Evolutionary conservation across 2,113 vertebrate species (phyloP).

Genomic region (Megaceryle maxima): DNA sequence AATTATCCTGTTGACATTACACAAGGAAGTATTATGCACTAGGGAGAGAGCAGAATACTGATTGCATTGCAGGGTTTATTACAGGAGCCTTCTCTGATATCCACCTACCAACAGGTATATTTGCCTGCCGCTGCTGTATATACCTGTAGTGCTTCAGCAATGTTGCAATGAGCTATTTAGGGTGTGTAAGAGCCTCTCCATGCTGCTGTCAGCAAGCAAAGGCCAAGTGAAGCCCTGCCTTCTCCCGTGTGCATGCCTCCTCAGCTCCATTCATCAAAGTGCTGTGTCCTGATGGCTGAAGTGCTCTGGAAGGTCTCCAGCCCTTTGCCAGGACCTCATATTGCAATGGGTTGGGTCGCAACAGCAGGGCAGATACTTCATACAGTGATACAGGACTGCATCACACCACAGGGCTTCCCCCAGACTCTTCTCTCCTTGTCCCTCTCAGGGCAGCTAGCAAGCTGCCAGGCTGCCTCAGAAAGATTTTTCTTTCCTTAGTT

Average conservation of each 20-base stretch:
- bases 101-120: neutral
- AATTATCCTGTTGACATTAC: neutral
- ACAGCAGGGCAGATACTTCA: neutral
- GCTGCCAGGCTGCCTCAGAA: neutral
- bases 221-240: neutral
- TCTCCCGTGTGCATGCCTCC: neutral
- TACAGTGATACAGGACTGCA: neutral
- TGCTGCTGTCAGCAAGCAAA: slow-evolving; percentile 15
- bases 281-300: neutral
- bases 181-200: neutral
- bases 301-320: neutral
- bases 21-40: neutral
- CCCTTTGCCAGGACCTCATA: neutral
- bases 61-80: slow-evolving; percentile 13
- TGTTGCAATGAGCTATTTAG: neutral
- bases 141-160: neutral
- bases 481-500: neutral
- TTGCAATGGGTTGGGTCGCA: neutral
- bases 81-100: neutral
- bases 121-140: neutral
- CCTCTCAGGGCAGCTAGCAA: neutral
- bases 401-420: neutral
- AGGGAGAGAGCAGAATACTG: neutral
- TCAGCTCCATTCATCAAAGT: neutral
- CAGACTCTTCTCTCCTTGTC: neutral